These are phyloP conservation scores for Anoncus sp. DNA, from an alignment of 2,888 invertebrate genomes.

Conservation along the genomic window DNA sequence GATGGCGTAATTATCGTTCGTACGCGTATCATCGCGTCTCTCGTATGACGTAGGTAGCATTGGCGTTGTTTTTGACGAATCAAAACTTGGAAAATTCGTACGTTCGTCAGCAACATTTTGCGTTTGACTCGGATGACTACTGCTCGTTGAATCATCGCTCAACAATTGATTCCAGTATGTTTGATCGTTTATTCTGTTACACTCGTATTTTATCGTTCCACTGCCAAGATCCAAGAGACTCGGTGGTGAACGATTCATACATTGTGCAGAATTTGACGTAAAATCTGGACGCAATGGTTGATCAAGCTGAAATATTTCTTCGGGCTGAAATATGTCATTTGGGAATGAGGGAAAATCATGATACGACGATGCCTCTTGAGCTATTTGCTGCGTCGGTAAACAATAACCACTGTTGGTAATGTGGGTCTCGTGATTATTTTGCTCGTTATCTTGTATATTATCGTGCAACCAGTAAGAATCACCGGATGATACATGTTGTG, in stretches of 20 bases:
- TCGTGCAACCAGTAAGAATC: conserved; percentile 82
- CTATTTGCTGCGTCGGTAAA: conserved; percentile 81
- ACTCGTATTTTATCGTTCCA: conserved; percentile 87
- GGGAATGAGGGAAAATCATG: conserved; percentile 86
- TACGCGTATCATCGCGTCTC: conserved; percentile 10
- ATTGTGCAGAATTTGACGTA: conserved; percentile 81
- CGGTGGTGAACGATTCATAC: conserved; percentile 86
- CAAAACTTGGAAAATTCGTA: conserved; percentile 76
- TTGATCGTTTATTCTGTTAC: conserved; percentile 82
- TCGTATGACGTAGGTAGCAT: too few species aligned
- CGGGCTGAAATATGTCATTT: conserved; percentile 90
- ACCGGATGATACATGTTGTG: conserved; percentile 71
- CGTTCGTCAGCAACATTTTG: too few species aligned
- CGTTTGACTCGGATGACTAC: conserved; percentile 80
- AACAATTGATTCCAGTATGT: conserved; percentile 81
- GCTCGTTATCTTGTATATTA: conserved; percentile 78
- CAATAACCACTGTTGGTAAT: conserved; percentile 69
- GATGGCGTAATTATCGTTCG: conserved; percentile 41
- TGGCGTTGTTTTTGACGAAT: conserved; percentile 72
- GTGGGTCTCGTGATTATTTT: conserved; percentile 66
- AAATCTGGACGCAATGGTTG: conserved; percentile 89
- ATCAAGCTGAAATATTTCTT: conserved; percentile 91
- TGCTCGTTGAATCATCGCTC: conserved; percentile 82
- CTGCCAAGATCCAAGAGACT: conserved; percentile 90
- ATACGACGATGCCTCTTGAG: conserved; percentile 79